Base-by-base conservation (phyloP, 1,140 invertebrate genomes). In the Delia radicum region DNA sequence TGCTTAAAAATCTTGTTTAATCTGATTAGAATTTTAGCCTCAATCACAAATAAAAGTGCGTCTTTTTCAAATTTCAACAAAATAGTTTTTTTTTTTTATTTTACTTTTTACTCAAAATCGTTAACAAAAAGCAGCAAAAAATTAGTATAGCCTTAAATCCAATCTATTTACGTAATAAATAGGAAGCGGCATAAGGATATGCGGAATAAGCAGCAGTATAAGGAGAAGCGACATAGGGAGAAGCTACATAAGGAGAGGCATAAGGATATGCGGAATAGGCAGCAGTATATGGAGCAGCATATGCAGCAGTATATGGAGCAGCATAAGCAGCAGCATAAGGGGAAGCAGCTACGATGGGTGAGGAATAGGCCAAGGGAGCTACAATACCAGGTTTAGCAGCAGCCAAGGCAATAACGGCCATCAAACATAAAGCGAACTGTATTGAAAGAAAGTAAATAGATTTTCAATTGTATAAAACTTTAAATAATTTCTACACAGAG, bases 381-480 rank as follows among this genome's bases (percentile, higher is more conserved):
- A 85, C 69, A 33, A 85, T 78, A 21, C 80, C 81, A 1, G 83
- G 83, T 76, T 85, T 85, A 67, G 81, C 83, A 31, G 79, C 79
- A 69, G 81, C 79, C 75, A 85, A 63, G 55, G 83, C 83, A 65
- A 85, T 77, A 62, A 85, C 26, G 42, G 81, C 83, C 79, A 82
- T 78, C 67, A 83, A 79, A 75, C 81, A 81, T 28, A 85, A 71
- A 77, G 80, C 80, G 79, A 85, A 81, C 83, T 85, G 61, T 27
- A 74, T n/a, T 61, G 61, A 26, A 74, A 37, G 46, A 21, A 76
- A 74, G 69, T 62, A 73, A 27, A 21, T 33, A 21, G n/a, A 73
- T 74, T 33, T 27, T 48, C 31, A 21, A 46, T 37, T 46, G 37
- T 29, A 13, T 29, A n/a, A n/a, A n/a, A n/a, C n/a, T n/a, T n/a